Evolutionary conservation across 2,888 invertebrate genomes (phyloP).

Genomic region (Yponomeuta sedellus): DNA sequence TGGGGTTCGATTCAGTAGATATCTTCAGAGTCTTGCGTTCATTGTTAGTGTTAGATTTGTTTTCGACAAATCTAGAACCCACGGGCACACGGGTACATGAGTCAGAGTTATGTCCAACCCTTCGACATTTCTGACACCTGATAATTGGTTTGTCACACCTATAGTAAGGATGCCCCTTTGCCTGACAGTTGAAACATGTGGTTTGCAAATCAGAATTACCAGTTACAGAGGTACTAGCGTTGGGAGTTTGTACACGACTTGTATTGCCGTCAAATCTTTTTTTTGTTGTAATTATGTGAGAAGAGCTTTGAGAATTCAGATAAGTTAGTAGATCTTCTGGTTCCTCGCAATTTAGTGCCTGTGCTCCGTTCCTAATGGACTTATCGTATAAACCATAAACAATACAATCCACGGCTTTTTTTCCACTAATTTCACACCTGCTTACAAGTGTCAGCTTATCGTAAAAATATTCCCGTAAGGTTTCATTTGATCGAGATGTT

Average conservation of each 20-base stretch:
- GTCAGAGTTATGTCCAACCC: constrained; percentile 18
- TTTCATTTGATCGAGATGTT: constrained; percentile 19
- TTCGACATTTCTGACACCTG: constrained; percentile 17
- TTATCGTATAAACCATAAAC: constrained; percentile 25
- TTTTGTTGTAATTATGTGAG: background rate
- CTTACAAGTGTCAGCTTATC: constrained; percentile 22
- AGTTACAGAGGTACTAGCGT: constrained; percentile 2
- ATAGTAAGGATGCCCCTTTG: constrained; percentile 17
- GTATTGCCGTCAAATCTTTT: background rate
- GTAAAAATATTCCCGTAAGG: constrained; percentile 23
- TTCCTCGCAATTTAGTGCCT: constrained; percentile 22
- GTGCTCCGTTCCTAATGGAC: constrained; percentile 22
- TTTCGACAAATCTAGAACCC: background rate
- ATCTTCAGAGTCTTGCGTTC: constrained; percentile 18
- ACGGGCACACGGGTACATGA: constrained; percentile 16
- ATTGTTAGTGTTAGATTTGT: constrained; percentile 10
- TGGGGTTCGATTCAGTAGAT: background rate
- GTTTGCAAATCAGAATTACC: no score
- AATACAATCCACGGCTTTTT: constrained; percentile 27
- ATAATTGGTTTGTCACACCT: constrained; percentile 17
- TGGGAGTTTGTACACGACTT: constrained; percentile 2
- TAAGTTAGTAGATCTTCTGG: constrained; percentile 23
- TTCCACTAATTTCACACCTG: constrained; percentile 24
- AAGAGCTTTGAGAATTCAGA: constrained; percentile 18
- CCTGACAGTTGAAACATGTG: constrained; percentile 16